A percentile compares a stretch with the other conserved stretches of the same genome.
Evolutionary conservation across 2,888 invertebrate species (phyloP).

Genomic region (Imbricaverruca yamaguchii): DNA sequence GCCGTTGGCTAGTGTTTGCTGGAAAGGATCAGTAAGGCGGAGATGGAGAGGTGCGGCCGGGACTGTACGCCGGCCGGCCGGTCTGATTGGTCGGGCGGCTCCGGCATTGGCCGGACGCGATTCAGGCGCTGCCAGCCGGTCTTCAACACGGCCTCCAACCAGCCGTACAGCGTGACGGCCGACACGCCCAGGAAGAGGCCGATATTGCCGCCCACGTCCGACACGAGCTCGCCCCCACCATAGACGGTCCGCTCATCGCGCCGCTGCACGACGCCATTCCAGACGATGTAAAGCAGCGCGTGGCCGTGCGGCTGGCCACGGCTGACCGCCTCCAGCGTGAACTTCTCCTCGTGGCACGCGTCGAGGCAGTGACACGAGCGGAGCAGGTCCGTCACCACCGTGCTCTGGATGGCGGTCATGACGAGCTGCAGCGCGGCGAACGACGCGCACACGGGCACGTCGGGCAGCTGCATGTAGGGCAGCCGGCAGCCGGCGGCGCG

Average conservation of each 20-base stretch:
- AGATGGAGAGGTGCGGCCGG: too few species aligned
- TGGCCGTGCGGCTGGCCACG: not conserved
- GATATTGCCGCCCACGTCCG: not conserved
- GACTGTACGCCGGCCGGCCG: too few species aligned
- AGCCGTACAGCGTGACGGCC: not conserved
- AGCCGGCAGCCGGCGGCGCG: not conserved
- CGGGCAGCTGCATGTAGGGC: not conserved
- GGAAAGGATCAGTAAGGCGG: too few species aligned
- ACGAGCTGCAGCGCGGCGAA: not conserved
- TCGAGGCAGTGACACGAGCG: not conserved
- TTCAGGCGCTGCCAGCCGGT: not conserved
- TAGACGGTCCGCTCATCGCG: not conserved
- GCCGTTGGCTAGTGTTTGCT: too few species aligned
- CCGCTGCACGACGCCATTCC: not conserved
- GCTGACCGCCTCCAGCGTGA: not conserved
- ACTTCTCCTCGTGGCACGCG: not conserved
- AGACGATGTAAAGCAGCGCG: not conserved
- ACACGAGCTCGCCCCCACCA: not conserved
- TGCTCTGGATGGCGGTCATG: not conserved
- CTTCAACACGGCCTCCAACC: not conserved
- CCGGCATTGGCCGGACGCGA: too few species aligned
- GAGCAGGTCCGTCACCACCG: not conserved
- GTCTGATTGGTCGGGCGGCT: too few species aligned
- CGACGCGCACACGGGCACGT: not conserved
- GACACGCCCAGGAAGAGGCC: slow-evolving; percentile 1